Evolutionary conservation across 2,888 invertebrate species (phyloP).

Genomic region (Saturnia japonica): DNA sequence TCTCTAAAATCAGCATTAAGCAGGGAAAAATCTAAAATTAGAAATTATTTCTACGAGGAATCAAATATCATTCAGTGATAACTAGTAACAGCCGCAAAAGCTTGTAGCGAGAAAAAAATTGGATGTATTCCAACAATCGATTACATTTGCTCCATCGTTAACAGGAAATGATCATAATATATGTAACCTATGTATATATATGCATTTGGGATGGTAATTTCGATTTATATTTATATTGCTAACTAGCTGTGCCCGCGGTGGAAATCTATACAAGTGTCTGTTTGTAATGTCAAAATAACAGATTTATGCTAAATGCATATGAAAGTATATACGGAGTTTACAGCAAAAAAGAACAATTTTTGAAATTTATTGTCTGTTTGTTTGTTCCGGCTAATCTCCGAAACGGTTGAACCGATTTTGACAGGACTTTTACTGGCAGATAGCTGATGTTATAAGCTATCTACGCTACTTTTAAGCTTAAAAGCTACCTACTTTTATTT

Average conservation of each 20-base stretch:
- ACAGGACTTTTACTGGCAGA: no score
- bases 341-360: no score
- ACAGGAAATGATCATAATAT: conserved; percentile 61
- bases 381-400: no score
- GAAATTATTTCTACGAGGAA: conserved; percentile 67
- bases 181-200: neutral
- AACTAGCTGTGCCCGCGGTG: neutral
- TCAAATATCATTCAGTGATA: conserved; percentile 72
- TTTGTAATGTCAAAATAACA: no score
- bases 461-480: no score
- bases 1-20: neutral
- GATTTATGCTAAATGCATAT: no score
- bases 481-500: no score
- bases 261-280: no score
- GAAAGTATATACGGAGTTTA: no score
- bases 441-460: no score
- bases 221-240: neutral
- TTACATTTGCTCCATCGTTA: conserved; percentile 70
- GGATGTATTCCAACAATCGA: conserved; percentile 74
- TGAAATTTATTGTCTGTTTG: no score
- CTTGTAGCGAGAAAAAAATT: conserved; percentile 63
- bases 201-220: neutral
- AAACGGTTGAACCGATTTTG: no score
- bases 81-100: conserved; percentile 66
- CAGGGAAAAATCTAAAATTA: conserved; percentile 62